These are phyloP conservation scores for Amblyteles armatorius DNA, from an alignment of 2,888 invertebrate genomes.

Conservation along the genomic window DNA sequence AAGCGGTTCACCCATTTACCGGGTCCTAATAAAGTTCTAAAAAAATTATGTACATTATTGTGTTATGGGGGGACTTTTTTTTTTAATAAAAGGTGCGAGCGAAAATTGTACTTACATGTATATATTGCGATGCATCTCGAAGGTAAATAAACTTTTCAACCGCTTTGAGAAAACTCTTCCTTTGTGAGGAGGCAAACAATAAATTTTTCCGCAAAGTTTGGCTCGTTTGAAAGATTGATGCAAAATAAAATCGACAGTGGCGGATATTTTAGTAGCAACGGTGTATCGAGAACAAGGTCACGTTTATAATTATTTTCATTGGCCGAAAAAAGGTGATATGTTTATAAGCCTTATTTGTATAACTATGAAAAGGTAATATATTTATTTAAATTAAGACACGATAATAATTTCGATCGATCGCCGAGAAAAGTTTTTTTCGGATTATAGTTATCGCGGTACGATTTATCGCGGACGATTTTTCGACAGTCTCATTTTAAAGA, in stretches of 20 bases:
- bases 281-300: neutral
- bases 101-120: too few species aligned
- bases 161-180: too few species aligned
- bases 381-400: neutral
- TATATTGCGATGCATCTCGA: too few species aligned
- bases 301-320: neutral
- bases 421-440: neutral
- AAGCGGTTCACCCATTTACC: neutral
- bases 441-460: neutral
- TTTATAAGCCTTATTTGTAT: too few species aligned
- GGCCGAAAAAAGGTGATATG: neutral
- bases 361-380: too few species aligned
- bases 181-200: too few species aligned
- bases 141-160: too few species aligned
- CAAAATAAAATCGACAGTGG: too few species aligned
- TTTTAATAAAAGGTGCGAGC: neutral
- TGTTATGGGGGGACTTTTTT: neutral
- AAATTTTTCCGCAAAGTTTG: neutral
- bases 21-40: neutral
- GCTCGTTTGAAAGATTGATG: too few species aligned
- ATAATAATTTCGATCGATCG: neutral
- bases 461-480: conserved; percentile 28
- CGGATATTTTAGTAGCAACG: too few species aligned
- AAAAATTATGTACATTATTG: neutral
- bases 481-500: conserved; percentile 16